Conservation (phyloP, 2,888 invertebrate species). For the Epirrhoe tristata region DNA sequence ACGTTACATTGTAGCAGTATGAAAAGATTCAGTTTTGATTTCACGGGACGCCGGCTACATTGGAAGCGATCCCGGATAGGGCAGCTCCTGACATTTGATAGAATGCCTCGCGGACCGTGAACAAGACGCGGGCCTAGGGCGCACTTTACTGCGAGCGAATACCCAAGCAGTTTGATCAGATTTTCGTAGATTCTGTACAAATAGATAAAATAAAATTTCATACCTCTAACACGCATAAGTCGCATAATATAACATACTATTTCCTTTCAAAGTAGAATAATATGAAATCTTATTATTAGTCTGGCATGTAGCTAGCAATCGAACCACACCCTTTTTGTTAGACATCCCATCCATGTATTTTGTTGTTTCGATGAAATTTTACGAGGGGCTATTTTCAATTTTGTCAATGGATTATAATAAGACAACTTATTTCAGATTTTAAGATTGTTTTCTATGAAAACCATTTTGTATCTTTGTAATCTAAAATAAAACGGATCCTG, state of each 20-base stretch:
- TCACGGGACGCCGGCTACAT: conserved; percentile 67
- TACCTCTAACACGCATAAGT: not conserved
- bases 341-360: conserved; percentile 31
- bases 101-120: conserved; percentile 74
- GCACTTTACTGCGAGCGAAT: conserved; percentile 17
- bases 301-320: conserved; percentile 2
- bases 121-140: conserved; percentile 48
- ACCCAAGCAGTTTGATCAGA: not conserved
- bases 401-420: conserved; percentile 24
- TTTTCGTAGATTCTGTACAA: not conserved
- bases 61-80: conserved; percentile 66
- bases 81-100: conserved; percentile 77
- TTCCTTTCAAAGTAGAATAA: not conserved
- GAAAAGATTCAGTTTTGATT: conserved; percentile 61
- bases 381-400: conserved; percentile 40
- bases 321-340: conserved; percentile 23
- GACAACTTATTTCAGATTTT: conserved; percentile 14
- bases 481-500: not conserved
- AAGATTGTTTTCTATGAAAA: not conserved
- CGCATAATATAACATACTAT: too few species aligned
- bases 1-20: conserved; percentile 37
- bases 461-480: too few species aligned
- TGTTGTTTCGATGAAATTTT: conserved; percentile 39
- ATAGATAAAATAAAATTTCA: not conserved
- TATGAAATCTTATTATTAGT: not conserved